These are phyloP conservation scores for Sitodiplosis mosellana DNA, from an alignment of 1,140 invertebrate species.

Conservation along the genomic window DNA sequence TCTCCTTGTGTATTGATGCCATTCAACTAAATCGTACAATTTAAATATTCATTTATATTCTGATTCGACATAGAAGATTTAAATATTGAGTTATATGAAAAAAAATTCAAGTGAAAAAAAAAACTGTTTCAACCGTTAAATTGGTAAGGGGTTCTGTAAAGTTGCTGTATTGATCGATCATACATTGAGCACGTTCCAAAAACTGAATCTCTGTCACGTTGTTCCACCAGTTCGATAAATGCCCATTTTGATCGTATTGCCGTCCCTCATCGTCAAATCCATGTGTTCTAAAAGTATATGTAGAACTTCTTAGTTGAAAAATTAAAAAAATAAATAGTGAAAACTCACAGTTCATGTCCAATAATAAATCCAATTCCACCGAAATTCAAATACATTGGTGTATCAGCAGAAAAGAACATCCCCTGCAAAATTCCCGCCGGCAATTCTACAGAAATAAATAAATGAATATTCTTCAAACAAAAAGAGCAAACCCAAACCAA, in stretches of 20 bases:
- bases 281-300: slow-evolving; percentile 22
- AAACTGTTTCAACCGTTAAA: slow-evolving; percentile 17
- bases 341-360: slow-evolving; percentile 47
- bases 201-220: slow-evolving; percentile 27
- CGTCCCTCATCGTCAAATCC: slow-evolving; percentile 41
- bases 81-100: too few relatives aligned
- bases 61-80: too few relatives aligned
- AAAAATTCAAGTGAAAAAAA: too few relatives aligned
- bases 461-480: too few relatives aligned
- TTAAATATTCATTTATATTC: slow-evolving; percentile 4
- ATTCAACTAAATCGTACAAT: slow-evolving; percentile 23
- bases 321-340: too few relatives aligned
- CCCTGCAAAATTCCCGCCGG: slow-evolving; percentile 61
- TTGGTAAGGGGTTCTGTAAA: slow-evolving; percentile 30
- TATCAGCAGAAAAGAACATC: slow-evolving; percentile 44
- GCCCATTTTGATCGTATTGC: slow-evolving; percentile 84
- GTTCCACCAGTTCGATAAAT: slow-evolving; percentile 44
- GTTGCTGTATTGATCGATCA: slow-evolving; percentile 48
- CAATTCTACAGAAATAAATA: slow-evolving; percentile 42
- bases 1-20: slow-evolving; percentile 42
- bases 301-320: slow-evolving; percentile 28
- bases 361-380: slow-evolving; percentile 41
- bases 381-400: slow-evolving; percentile 42
- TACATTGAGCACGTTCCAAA: slow-evolving; percentile 40
- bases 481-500: slow-evolving; percentile 2